A percentile compares a stretch with the other conserved stretches of the same genome.
Conservation (phyloP, 2,797 vertebrate genomes). For the Coregonus ussuriensis region DNA sequence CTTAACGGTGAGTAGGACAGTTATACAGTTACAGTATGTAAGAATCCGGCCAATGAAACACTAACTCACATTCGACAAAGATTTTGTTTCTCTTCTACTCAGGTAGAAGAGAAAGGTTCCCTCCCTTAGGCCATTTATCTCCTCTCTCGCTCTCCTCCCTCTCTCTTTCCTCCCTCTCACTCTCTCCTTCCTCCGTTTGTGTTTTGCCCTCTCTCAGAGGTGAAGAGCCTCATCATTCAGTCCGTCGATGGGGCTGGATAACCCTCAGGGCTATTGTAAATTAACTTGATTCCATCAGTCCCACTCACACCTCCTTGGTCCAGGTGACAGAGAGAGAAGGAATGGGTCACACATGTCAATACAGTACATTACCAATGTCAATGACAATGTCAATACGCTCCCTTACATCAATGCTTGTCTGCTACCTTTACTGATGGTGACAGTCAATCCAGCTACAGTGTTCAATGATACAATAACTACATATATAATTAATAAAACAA, state of each 20-base stretch:
- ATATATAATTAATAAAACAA: too few species aligned
- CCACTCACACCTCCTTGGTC: constrained; percentile 31
- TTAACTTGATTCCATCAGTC: constrained; percentile 70
- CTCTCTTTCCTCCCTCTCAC: background rate
- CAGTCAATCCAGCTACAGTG: too few species aligned
- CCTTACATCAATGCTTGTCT: background rate
- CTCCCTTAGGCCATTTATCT: background rate
- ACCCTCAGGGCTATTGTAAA: constrained; percentile 58
- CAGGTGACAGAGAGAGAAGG: constrained; percentile 35
- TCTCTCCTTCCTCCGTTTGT: background rate
- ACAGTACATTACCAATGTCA: background rate
- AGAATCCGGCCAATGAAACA: too few species aligned
- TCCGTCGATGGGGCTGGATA: constrained; percentile 50
- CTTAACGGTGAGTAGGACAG: background rate
- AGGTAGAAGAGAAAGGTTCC: background rate
- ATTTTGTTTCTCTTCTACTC: background rate
- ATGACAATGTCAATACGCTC: background rate
- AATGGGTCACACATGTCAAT: background rate
- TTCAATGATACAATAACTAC: too few species aligned
- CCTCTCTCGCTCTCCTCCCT: background rate
- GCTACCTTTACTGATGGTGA: background rate
- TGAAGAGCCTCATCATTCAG: background rate
- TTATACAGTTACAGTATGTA: too few species aligned
- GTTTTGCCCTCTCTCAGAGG: background rate
- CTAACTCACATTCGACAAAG: background rate